A percentile compares a stretch with the other conserved stretches of the same genome.
Conservation (phyloP, 2,797 vertebrate species). For the Pseudochirops corinnae region DNA sequence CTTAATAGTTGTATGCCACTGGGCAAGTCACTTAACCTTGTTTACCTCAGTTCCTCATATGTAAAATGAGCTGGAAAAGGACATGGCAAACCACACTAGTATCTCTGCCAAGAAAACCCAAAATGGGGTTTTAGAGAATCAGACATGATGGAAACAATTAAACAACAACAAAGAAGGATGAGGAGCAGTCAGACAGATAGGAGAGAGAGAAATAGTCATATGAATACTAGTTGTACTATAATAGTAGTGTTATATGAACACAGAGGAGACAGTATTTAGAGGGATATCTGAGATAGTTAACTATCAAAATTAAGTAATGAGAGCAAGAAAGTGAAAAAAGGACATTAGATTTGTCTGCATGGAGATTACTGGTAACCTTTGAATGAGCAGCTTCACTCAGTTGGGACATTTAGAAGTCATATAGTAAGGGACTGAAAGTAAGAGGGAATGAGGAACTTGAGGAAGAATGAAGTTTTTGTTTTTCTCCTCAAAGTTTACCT, state of each 20-base stretch:
- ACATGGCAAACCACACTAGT: background rate
- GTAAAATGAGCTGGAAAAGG: background rate
- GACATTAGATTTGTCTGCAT: background rate
- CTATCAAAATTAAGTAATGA: background rate
- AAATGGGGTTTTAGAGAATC: background rate
- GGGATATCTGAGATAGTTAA: background rate
- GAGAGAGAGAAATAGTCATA: background rate
- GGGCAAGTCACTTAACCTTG: background rate
- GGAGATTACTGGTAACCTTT: background rate
- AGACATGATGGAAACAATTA: too few relatives aligned
- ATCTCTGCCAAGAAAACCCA: background rate
- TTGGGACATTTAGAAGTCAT: background rate
- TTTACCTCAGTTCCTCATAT: background rate
- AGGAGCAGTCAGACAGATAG: background rate
- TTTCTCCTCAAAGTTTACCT: background rate
- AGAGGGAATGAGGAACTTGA: background rate
- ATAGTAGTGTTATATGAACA: background rate
- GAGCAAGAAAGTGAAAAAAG: background rate
- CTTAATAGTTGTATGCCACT: background rate
- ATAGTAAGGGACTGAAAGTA: background rate
- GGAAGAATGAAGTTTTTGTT: background rate
- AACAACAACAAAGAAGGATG: background rate
- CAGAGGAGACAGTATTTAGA: background rate
- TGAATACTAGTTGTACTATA: background rate
- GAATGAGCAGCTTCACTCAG: background rate